Evolutionary conservation across 30 jellyfish, hydroid and myxozoan genomes (phyloP).

Genomic region (Aurelia coerulea): DNA sequence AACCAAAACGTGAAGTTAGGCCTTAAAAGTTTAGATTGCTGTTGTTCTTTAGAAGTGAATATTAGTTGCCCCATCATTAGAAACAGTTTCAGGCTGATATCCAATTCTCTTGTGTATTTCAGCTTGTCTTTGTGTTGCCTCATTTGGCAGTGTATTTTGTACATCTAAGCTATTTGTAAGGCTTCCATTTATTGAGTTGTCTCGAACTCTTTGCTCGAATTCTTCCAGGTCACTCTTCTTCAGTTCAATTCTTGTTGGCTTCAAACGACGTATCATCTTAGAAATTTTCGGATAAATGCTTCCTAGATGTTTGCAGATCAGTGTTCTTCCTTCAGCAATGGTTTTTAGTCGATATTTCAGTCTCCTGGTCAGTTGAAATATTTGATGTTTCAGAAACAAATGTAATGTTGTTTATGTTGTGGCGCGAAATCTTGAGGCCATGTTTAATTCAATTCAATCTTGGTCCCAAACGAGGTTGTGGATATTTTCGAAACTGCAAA

Average conservation of each 20-base stretch:
- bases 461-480: too few relatives aligned
- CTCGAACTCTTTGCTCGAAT: conserved; percentile 69
- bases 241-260: conserved; percentile 94
- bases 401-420: too few relatives aligned
- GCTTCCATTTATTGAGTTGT: conserved; percentile 40
- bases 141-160: conserved; percentile 22
- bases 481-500: too few relatives aligned
- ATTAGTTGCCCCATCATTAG: conserved; percentile 82
- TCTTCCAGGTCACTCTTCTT: conserved; percentile 86
- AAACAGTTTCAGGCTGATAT: conserved; percentile 84
- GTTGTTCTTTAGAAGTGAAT: conserved; percentile 62
- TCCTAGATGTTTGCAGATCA: too few relatives aligned
- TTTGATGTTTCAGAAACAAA: too few relatives aligned
- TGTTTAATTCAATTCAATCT: too few relatives aligned
- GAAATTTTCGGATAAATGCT: too few relatives aligned
- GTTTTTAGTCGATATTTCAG: too few relatives aligned
- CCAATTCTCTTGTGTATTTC: conserved; percentile 92
- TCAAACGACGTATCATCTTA: conserved; percentile 82
- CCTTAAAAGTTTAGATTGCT: too few relatives aligned
- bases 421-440: too few relatives aligned
- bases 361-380: too few relatives aligned
- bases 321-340: too few relatives aligned
- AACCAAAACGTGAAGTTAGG: not conserved
- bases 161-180: conserved; percentile 13
- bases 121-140: conserved; percentile 61